Conservation (phyloP, 2,888 invertebrate species). For the Gastracanthus pulcherrimus region DNA sequence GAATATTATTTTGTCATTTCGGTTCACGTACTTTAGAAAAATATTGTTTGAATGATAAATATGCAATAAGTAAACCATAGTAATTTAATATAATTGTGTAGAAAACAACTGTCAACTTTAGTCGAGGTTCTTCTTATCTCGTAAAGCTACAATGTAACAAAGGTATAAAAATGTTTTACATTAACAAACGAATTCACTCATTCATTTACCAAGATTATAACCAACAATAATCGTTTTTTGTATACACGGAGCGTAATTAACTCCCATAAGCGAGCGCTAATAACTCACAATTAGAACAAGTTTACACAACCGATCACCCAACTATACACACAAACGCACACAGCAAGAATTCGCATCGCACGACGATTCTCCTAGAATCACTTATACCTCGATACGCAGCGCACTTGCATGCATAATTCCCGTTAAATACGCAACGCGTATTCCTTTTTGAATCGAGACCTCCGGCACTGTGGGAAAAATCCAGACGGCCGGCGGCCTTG, state of each 20-base stretch:
- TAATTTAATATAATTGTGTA: too few relatives aligned
- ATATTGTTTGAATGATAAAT: too few relatives aligned
- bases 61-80: too few relatives aligned
- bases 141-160: too few relatives aligned
- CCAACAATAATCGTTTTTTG: not conserved
- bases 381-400: not conserved
- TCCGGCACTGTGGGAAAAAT: conserved; percentile 55
- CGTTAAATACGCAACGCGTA: conserved; percentile 43
- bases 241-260: conserved; percentile 22
- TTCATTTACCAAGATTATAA: conserved; percentile 14
- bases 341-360: too few relatives aligned
- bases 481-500: conserved; percentile 40
- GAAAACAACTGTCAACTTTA: too few relatives aligned
- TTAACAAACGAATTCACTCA: conserved; percentile 8
- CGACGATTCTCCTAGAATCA: not conserved
- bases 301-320: not conserved
- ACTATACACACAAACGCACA: too few relatives aligned
- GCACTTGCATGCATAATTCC: conserved; percentile 26
- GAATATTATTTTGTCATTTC: too few relatives aligned
- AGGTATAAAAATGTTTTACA: conserved; percentile 8
- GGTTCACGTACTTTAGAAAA: too few relatives aligned
- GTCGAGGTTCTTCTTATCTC: too few relatives aligned
- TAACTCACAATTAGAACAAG: conserved; percentile 9
- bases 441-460: conserved; percentile 51
- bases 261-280: not conserved